Evolutionary conservation across 2,888 invertebrate species (phyloP).

Genomic region (Clepsis dumicolana): DNA sequence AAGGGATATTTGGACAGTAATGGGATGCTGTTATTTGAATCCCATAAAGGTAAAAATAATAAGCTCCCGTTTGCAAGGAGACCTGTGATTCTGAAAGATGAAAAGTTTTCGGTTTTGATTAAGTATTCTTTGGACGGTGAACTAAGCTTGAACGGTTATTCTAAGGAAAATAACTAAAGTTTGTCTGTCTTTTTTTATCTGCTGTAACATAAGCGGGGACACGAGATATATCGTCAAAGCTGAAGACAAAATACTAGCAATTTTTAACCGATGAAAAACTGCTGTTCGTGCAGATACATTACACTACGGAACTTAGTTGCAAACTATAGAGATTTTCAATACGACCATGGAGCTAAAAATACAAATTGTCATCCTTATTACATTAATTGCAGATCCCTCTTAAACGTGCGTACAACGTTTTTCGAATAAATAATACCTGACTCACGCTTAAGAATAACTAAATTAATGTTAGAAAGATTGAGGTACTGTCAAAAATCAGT

Average conservation of each 20-base stretch:
- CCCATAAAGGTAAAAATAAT: slow-evolving; percentile 12
- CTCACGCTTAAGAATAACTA: too few relatives aligned
- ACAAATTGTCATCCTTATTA: too few relatives aligned
- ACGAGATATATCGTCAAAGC: slow-evolving; percentile 6
- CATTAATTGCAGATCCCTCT: too few relatives aligned
- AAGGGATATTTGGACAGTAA: slow-evolving; percentile 18
- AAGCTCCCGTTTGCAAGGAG: not conserved
- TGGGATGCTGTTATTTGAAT: slow-evolving; percentile 6
- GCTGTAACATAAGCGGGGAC: not conserved
- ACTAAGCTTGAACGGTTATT: too few relatives aligned
- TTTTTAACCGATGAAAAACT: slow-evolving; percentile 27
- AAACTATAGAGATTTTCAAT: slow-evolving; percentile 25
- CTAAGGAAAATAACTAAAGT: too few relatives aligned
- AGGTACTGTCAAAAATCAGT: too few relatives aligned
- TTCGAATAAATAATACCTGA: too few relatives aligned
- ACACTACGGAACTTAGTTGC: slow-evolving; percentile 20
- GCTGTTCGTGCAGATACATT: slow-evolving; percentile 21
- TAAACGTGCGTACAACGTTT: too few relatives aligned
- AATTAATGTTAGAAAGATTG: too few relatives aligned
- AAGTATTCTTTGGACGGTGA: too few relatives aligned
- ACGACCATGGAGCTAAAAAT: too few relatives aligned
- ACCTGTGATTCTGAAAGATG: not conserved
- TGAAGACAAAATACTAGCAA: slow-evolving; percentile 23
- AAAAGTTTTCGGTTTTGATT: not conserved
- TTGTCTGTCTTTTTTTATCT: too few relatives aligned